A percentile compares a stretch with the other conserved stretches of the same genome.
phyloP scores from a whole-genome alignment of 1,140 invertebrate species.

The Colletes gigas region DNA sequence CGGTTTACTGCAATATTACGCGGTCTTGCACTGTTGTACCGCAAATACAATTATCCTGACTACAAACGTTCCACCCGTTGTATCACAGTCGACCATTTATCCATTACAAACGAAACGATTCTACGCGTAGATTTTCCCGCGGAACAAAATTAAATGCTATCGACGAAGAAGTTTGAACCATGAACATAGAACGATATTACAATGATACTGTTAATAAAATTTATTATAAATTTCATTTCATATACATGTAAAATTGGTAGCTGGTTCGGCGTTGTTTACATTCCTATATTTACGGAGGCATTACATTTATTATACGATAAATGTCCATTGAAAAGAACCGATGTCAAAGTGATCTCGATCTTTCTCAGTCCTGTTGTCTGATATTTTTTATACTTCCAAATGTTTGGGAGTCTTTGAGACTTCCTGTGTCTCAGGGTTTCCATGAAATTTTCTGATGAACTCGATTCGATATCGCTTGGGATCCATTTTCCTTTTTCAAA shows the following conservation, averaged over 20 bases:
- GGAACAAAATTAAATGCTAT: too few relatives aligned
- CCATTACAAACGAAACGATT: background rate
- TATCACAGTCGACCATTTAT: slow-evolving; percentile 17
- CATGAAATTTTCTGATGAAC: background rate
- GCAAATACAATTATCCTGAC: slow-evolving; percentile 41
- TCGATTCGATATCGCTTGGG: background rate
- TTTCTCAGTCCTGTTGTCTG: background rate
- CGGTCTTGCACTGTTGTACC: slow-evolving; percentile 27
- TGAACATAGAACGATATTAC: background rate
- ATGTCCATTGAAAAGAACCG: background rate
- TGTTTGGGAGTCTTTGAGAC: background rate
- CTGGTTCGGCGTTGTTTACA: background rate
- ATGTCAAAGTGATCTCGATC: background rate
- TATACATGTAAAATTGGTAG: slow-evolving; percentile 7
- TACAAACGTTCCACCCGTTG: slow-evolving; percentile 19
- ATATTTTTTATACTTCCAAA: background rate
- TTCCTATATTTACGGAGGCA: background rate
- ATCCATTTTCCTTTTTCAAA: background rate
- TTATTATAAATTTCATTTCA: slow-evolving; percentile 23
- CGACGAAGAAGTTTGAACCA: too few relatives aligned
- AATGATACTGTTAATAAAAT: background rate
- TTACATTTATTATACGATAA: background rate
- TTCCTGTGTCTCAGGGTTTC: background rate
- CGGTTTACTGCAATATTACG: slow-evolving; percentile 45
- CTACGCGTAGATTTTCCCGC: too few relatives aligned